Evolutionary conservation across 2,888 invertebrate genomes (phyloP), one percentile per base, ranked within the genome.

Genomic region (Aquatica leii): DNA sequence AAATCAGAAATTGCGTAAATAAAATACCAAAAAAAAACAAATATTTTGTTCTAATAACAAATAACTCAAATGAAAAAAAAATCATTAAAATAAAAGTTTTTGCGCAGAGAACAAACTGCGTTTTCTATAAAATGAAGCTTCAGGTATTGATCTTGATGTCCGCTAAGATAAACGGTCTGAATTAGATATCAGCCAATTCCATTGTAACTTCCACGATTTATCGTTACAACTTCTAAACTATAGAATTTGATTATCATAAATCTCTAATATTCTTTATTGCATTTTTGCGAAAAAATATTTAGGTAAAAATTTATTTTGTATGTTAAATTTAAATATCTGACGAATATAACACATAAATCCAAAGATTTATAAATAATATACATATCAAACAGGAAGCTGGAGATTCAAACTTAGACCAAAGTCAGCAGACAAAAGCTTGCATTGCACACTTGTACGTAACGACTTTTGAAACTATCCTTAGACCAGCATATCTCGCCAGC

Each of bases 401-500:
- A 46, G 60, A 67, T 67, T 62, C 66, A 59, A 70, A 69, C 58
- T 67, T 57, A 54, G 57, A 62, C 66, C 55, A 24, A 62, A 69
- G 71, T 74, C 72, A 71, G 72, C 71, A 72, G 56, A 65, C 68
- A 70, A 69, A 69, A 72, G 70, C 68, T 59, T 69, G 71, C 70
- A 73, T 60, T 70, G 72, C 71, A 74, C 76, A 75, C 71, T 76
- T 76, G 77, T 70, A 71, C 68, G 69, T 74, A 77, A 77, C 75
- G 77, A 77, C 76, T 77, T 76, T 75, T 73, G 72, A 73, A 76
- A 76, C 75, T 76, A 73, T 75, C 75, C 75, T 72, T 74, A 69
- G 68, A 69, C 62, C 62, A 69, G 69, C 67, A 70, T 68, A 70
- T 69, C 69, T 70, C 63, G 60, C 65, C 58, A 69, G 67, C 65